Conservation (phyloP, 2,888 invertebrate species). For the Dryococelus australis region DNA sequence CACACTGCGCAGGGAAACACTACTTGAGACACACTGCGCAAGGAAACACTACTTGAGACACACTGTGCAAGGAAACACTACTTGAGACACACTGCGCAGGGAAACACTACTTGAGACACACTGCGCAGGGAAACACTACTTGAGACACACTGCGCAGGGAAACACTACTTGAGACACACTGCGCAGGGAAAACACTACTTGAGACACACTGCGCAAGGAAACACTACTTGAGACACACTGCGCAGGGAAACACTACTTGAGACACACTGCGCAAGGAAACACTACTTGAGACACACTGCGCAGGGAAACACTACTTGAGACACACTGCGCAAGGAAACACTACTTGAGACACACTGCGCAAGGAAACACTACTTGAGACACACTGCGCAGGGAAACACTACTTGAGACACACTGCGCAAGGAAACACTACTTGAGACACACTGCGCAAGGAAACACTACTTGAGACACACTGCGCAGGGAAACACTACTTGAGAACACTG, state of each 20-base stretch:
- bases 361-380: conserved; percentile 34
- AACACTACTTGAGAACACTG: no score
- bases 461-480: no score
- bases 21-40: no score
- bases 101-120: neutral
- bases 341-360: conserved; percentile 55
- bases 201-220: conserved; percentile 59
- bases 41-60: conserved; percentile 34
- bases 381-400: no score
- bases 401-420: no score
- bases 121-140: conserved; percentile 55
- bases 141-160: conserved; percentile 55
- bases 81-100: no score
- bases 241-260: no score
- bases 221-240: neutral
- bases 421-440: neutral
- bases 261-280: conserved; percentile 58
- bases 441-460: conserved; percentile 55
- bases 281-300: no score
- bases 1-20: no score
- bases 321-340: conserved; percentile 57
- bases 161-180: neutral
- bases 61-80: no score
- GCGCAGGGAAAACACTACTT: no score
- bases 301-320: no score